phyloP scores from a whole-genome alignment of 2,797 vertebrate species.

The Apogon talboti region DNA sequence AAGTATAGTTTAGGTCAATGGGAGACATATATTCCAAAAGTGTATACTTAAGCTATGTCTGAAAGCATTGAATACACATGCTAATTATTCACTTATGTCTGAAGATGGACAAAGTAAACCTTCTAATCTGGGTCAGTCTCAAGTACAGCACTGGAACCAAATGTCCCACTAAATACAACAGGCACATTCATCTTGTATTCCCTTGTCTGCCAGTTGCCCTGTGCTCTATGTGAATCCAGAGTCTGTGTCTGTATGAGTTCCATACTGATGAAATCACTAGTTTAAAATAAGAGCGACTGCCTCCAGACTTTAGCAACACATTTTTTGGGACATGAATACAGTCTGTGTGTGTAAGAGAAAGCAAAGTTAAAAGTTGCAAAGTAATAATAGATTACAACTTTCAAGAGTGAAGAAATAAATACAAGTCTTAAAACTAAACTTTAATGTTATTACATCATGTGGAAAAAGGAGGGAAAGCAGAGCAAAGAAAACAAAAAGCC shows the following conservation, averaged over 20 bases:
- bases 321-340: conserved; percentile 36
- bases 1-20: not conserved
- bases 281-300: conserved; percentile 66
- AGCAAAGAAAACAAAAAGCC: conserved; percentile 45
- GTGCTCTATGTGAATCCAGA: conserved; percentile 66
- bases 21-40: not conserved
- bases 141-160: conserved; percentile 62
- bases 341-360: conserved; percentile 29
- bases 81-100: conserved; percentile 51
- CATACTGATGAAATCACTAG: conserved; percentile 80
- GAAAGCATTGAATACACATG: conserved; percentile 46
- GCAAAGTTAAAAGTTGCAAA: conserved; percentile 17
- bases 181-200: conserved; percentile 70
- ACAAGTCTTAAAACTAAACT: conserved; percentile 24
- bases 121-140: conserved; percentile 68
- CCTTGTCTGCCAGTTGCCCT: conserved; percentile 66
- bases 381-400: conserved; percentile 16
- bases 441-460: conserved; percentile 29
- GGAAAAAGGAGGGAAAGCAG: conserved; percentile 57
- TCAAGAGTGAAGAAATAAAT: conserved; percentile 32
- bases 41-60: conserved; percentile 2
- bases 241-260: conserved; percentile 76
- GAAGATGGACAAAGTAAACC: conserved; percentile 59
- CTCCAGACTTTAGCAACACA: conserved; percentile 52
- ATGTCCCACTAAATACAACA: conserved; percentile 67